Evolutionary conservation across 2,113 vertebrate species (phyloP).

Genomic region (Oreochromis aureus): DNA sequence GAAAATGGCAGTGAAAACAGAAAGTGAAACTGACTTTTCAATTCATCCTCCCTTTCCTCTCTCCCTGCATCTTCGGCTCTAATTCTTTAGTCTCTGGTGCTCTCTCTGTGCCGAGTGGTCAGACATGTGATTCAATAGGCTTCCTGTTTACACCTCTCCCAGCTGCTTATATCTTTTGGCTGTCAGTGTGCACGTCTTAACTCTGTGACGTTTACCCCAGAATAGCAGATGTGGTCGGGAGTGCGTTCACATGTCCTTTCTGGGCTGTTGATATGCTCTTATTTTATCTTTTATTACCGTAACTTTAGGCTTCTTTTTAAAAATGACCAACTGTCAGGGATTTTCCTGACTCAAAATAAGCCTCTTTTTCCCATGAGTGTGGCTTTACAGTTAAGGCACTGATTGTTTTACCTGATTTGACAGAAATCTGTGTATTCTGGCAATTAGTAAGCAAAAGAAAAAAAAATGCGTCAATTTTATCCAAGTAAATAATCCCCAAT

Average conservation of each 20-base stretch:
- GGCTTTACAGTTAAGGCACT: background rate
- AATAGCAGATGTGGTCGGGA: background rate
- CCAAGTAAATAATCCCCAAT: background rate
- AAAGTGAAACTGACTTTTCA: conserved; percentile 45
- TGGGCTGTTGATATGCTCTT: background rate
- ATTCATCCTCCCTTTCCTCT: background rate
- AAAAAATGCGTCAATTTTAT: background rate
- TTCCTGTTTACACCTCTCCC: conserved; percentile 64
- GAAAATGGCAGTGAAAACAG: background rate
- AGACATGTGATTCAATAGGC: conserved; percentile 56
- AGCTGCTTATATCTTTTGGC: background rate
- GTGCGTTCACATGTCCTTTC: background rate
- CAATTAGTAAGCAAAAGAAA: background rate
- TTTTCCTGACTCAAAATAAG: background rate
- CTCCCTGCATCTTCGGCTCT: background rate
- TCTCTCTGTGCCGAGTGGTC: background rate
- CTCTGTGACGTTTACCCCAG: conserved; percentile 11
- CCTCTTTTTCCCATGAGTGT: background rate
- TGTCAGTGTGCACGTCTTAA: conserved; percentile 23
- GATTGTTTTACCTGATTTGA: background rate
- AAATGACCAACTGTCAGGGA: background rate
- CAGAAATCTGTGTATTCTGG: background rate
- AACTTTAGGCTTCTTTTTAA: background rate
- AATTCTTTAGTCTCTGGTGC: background rate
- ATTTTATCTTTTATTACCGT: background rate